Base-by-base conservation (phyloP, 2,113 vertebrate genomes). In the Salvator merianae region DNA sequence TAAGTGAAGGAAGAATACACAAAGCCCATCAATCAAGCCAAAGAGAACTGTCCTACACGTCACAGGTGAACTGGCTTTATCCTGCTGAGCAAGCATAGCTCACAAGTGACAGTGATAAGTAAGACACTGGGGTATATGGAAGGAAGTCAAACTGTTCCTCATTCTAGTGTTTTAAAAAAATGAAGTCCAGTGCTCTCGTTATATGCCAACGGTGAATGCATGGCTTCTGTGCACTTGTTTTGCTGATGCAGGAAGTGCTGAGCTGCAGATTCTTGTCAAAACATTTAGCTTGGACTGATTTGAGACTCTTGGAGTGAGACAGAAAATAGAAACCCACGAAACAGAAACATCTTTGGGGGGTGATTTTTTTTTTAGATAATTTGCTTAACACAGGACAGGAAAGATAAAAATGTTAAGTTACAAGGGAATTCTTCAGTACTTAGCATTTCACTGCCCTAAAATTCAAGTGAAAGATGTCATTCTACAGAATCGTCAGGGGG, bases 1-100 rank as follows among this genome's bases (percentile, higher is more conserved):
- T 63, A 63, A 32, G 16, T 38, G 7, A 76, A 63, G 7, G 81
- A 87, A 94, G 82, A 94, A 63, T 2, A 83, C 91, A 90, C 5
- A 73, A 55, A 79, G 76, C 18, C 30, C 1, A 34, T 63, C 36
- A 84, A 53, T 84, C 94, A 76, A 94, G 75, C 3, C 79, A 69
- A 53, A 0, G 0, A 77, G 50, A 74, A 36, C 43, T 10, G 1
- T 30, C 0, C 0, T 14, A 69, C 12, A 82, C 55, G 50, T 81
- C 20, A 63, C 84, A 77, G 63, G 86, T 82, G 69, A 90, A 87
- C 20, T 6, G 40, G 20, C 84, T 88, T 89, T 55, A 92, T 40
- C 75, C 63, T 79, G 88, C 88, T 84, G 77, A 50, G 26, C 0
- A 87, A 81, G 84, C 85, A 88, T 13, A 89, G 69, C 40, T 92